These are phyloP conservation scores for Phymorhynchus buccinoides DNA, from an alignment of 1,140 invertebrate genomes.

Conservation along the genomic window DNA sequence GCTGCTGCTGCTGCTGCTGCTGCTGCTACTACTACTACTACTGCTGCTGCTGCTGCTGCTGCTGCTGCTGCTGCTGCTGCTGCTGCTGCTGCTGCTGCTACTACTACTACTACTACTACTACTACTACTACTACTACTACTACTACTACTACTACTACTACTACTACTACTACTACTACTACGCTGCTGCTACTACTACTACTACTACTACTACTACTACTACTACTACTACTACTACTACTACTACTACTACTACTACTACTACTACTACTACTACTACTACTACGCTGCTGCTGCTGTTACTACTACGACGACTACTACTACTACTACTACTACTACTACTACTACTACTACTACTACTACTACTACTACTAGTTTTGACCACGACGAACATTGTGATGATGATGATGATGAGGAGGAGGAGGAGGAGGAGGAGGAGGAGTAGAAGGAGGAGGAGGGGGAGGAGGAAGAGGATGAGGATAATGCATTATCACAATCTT, in stretches of 20 bases:
- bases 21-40: conserved; percentile 36
- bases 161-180: conserved; percentile 41
- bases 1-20: conserved; percentile 33
- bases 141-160: conserved; percentile 10
- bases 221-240: conserved; percentile 13
- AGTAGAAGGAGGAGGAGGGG: no score
- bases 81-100: conserved; percentile 34
- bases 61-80: conserved; percentile 32
- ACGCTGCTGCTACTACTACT: no score
- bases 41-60: conserved; percentile 34
- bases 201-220: conserved; percentile 16
- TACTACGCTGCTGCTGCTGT: no score
- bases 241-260: conserved; percentile 5
- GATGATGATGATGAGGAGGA: no score
- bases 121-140: background rate
- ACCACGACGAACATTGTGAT: no score
- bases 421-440: no score
- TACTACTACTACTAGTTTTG: no score
- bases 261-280: background rate
- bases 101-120: conserved; percentile 36
- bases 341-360: background rate
- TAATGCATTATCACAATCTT: no score
- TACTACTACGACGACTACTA: no score
- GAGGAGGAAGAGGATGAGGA: no score
- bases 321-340: no score